A percentile compares a stretch with the other conserved stretches of the same genome.
Evolutionary conservation across 2,797 vertebrate species (phyloP).

Genomic region (Hapalemur alaotrensis): DNA sequence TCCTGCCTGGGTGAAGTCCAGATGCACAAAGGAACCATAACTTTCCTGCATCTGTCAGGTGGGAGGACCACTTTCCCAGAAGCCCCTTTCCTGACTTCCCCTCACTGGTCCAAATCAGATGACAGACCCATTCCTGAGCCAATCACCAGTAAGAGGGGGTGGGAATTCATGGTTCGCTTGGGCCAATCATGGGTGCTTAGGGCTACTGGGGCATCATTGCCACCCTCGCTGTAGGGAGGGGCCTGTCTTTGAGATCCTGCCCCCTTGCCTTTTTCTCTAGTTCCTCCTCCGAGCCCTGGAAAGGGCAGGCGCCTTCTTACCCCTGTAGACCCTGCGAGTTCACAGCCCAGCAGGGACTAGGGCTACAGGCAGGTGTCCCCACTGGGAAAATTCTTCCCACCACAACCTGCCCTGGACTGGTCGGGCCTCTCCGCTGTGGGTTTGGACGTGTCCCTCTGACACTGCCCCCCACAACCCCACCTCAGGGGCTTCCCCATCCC

Average conservation of each 20-base stretch:
- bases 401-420: rapidly evolving
- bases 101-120: background rate
- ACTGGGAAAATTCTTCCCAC: background rate
- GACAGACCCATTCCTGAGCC: background rate
- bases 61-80: background rate
- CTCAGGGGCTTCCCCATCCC: too few relatives aligned
- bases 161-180: background rate
- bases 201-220: background rate
- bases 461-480: background rate
- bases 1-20: background rate
- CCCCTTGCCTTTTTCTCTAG: background rate
- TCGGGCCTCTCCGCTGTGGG: background rate
- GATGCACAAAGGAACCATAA: background rate
- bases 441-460: background rate
- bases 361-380: background rate
- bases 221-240: background rate
- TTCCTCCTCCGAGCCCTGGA: background rate
- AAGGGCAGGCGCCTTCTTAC: background rate
- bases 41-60: background rate
- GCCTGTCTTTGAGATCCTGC: background rate
- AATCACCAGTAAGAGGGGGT: background rate
- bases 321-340: rapidly evolving
- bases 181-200: background rate
- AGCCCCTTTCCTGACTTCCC: background rate
- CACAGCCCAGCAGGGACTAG: background rate